phyloP scores from a whole-genome alignment of 2,888 invertebrate genomes.

The Nomada ruficornis region DNA sequence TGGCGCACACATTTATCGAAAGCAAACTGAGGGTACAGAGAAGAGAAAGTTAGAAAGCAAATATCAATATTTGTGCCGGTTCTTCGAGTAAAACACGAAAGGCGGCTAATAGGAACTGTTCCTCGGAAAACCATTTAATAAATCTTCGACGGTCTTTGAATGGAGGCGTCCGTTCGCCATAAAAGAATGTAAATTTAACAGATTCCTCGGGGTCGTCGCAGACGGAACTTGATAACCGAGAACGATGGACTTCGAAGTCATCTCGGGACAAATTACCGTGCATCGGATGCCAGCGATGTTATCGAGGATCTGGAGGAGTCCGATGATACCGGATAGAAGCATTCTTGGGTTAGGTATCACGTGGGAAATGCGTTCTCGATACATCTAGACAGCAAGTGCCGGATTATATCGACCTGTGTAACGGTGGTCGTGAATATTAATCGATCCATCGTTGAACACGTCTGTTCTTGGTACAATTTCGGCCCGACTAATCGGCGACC shows the following conservation, averaged over 20 bases:
- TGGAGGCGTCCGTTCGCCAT: conserved; percentile 33
- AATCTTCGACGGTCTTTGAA: conserved; percentile 15
- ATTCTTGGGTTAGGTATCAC: conserved; percentile 60
- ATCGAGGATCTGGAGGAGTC: conserved; percentile 58
- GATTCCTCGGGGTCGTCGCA: conserved; percentile 31
- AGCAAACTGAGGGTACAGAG: neutral
- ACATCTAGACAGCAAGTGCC: conserved; percentile 48
- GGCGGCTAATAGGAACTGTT: conserved; percentile 14
- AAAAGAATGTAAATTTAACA: conserved; percentile 47
- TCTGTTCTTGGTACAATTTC: conserved; percentile 6
- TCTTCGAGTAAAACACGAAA: conserved; percentile 23
- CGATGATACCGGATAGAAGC: conserved; percentile 63
- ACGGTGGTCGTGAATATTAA: conserved; percentile 36
- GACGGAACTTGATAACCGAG: conserved; percentile 60
- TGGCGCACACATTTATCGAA: conserved; percentile 13
- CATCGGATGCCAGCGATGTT: conserved; percentile 59
- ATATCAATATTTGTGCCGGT: conserved; percentile 38
- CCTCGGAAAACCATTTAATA: conserved; percentile 27
- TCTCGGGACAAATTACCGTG: conserved; percentile 64
- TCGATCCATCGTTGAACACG: neutral
- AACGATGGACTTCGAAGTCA: conserved; percentile 47
- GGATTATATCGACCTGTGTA: conserved; percentile 50
- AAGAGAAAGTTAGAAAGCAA: conserved; percentile 8
- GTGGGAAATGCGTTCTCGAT: conserved; percentile 61
- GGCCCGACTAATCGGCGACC: neutral